These are phyloP conservation scores for Drosophila serrata DNA, from an alignment of 1,140 invertebrate species.

Conservation along the genomic window DNA sequence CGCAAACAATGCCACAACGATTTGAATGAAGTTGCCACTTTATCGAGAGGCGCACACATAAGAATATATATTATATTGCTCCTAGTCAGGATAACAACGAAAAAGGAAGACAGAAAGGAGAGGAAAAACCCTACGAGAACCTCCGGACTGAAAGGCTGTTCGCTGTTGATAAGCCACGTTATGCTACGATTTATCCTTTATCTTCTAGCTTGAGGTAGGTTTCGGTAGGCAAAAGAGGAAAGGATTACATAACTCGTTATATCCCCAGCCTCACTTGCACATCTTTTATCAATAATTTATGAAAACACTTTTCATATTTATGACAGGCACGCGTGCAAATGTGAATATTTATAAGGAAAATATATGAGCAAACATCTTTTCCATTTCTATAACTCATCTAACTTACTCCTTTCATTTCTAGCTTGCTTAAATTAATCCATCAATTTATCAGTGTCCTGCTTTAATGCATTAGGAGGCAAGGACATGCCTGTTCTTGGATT, in stretches of 20 bases:
- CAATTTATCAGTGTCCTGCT: constrained; percentile 57
- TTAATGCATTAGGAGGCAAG: constrained; percentile 10
- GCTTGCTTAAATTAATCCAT: constrained; percentile 8
- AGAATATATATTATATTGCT: constrained; percentile 16
- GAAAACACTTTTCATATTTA: constrained; percentile 63
- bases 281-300: constrained; percentile 55
- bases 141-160: constrained; percentile 28
- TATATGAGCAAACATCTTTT: constrained; percentile 1
- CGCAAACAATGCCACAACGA: constrained; percentile 57
- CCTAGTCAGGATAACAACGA: neutral
- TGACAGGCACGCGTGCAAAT: constrained; percentile 56
- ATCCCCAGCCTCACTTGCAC: neutral
- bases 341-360: constrained; percentile 35
- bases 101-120: neutral
- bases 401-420: neutral
- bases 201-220: constrained; percentile 43
- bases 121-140: constrained; percentile 13
- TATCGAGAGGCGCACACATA: constrained; percentile 28
- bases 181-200: constrained; percentile 48
- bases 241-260: constrained; percentile 38
- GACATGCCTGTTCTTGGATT: constrained; percentile 3
- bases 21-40: constrained; percentile 64
- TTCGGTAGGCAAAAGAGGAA: constrained; percentile 1
- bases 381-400: neutral
- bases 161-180: constrained; percentile 48